Evolutionary conservation across 2,888 invertebrate genomes (phyloP), one percentile per base, ranked within the genome.

Genomic region (Myopa tessellatipennis): DNA sequence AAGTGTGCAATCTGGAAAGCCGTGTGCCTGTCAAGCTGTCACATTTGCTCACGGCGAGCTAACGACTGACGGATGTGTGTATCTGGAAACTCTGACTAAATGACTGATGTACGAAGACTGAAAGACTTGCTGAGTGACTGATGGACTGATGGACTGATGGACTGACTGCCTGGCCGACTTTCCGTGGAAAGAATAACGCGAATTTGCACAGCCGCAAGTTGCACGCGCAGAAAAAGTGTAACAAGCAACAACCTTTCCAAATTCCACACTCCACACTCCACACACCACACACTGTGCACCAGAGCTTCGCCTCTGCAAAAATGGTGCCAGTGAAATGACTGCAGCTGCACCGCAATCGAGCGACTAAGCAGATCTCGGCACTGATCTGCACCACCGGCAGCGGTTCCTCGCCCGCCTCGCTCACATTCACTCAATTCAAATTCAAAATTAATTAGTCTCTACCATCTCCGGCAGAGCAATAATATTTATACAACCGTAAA

Each of bases 391-490:
- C 4, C 67, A 38, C 36, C 67, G 36, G 67, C 67, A 40, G 67
- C 67, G 38, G 14, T 36, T 8, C 65, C 38, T 4, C 65, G 14
- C 7, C 38, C 16, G 34, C 65, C 34, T 36, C 36, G 4, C 65
- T 1, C 65, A 65, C 34, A 45, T 50, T 52, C 70, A 34, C 55
- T 82, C 82, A 85, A 84, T 82, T 81, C 79, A 80, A 84, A 84
- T 85, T 86, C 85, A 86, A 87, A 86, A 86, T 87, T 87, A 87
- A 87, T 87, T 87, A 87, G 87, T 85, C 85, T 85, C 85, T 81
- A 85, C 84, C 83, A 65, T 85, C 86, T 85, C 85, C 80, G 85
- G 84, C 83, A 84, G 84, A 84, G 83, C 84, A 85, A 84, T 83
- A 85, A 85, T 85, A 84, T 85, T 85, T 84, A 82, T 82, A 82